Conservation (phyloP, 1,140 invertebrate species). For the Nymphalis io region DNA sequence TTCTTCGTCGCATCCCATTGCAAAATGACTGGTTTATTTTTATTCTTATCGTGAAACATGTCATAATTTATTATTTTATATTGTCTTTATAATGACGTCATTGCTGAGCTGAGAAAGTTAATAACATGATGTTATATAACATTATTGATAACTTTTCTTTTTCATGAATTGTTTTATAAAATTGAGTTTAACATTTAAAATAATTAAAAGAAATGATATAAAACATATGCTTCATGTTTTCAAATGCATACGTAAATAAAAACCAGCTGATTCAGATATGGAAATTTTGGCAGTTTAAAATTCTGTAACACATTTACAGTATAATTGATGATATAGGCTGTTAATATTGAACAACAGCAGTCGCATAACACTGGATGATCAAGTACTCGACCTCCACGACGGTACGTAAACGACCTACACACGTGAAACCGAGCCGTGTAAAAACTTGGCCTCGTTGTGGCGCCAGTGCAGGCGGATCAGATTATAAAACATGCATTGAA, state of each 20-base stretch:
- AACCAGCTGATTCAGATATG: not conserved
- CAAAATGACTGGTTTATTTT: constrained; percentile 34
- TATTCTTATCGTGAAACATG: constrained; percentile 40
- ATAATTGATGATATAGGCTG: not conserved
- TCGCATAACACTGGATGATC: constrained; percentile 28
- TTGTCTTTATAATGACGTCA: not conserved
- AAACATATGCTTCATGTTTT: not conserved
- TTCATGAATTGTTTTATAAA: not conserved
- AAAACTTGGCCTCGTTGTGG: constrained; percentile 52
- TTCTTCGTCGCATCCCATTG: constrained; percentile 24
- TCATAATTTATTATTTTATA: constrained; percentile 20
- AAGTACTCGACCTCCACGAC: constrained; percentile 27
- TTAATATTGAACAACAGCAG: constrained; percentile 9
- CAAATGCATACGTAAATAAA: not conserved
- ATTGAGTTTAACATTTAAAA: not conserved
- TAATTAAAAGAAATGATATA: not conserved
- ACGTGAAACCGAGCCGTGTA: constrained; percentile 38
- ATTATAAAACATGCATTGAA: constrained; percentile 12
- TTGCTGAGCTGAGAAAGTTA: constrained; percentile 10
- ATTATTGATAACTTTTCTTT: not conserved
- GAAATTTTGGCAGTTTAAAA: not conserved
- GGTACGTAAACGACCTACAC: constrained; percentile 43
- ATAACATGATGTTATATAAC: not conserved
- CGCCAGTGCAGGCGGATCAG: constrained; percentile 33
- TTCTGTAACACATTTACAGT: not conserved